Conservation (phyloP, 2,113 vertebrate species). For the Petroica traversi region DNA sequence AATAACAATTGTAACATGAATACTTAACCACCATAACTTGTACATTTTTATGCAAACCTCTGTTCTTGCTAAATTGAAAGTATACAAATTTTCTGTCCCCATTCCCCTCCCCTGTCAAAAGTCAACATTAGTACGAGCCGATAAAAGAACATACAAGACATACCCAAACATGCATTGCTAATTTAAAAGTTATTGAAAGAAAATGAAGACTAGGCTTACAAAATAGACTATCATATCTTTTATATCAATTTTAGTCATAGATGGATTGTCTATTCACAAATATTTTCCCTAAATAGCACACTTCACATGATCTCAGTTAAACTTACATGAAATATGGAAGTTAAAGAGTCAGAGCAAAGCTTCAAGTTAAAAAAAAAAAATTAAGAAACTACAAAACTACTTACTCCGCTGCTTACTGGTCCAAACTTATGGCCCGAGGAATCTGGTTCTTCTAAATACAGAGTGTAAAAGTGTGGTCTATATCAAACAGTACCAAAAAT, state of each 20-base stretch:
- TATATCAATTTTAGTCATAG: neutral
- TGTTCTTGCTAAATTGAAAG: neutral
- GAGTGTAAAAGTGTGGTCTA: constrained; percentile 96
- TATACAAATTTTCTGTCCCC: neutral
- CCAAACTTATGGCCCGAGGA: constrained; percentile 83
- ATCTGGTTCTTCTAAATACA: constrained; percentile 98
- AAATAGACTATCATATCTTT: neutral
- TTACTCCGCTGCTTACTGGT: constrained; percentile 86
- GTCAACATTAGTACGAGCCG: neutral
- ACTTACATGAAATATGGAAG: neutral
- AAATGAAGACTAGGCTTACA: neutral
- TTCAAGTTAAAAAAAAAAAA: neutral
- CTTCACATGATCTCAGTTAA: neutral
- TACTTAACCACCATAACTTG: neutral
- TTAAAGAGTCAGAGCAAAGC: neutral
- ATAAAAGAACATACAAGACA: neutral
- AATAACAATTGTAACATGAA: neutral
- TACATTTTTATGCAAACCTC: neutral
- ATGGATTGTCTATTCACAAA: neutral
- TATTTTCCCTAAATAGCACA: neutral
- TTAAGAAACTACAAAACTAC: constrained; percentile 8
- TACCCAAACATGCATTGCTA: neutral
- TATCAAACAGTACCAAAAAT: constrained; percentile 86
- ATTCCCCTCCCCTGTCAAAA: neutral
- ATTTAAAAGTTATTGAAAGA: neutral